Evolutionary conservation across 2,888 invertebrate species (phyloP), one percentile per base, ranked within the genome.

Genomic region (Hypena proboscidalis): DNA sequence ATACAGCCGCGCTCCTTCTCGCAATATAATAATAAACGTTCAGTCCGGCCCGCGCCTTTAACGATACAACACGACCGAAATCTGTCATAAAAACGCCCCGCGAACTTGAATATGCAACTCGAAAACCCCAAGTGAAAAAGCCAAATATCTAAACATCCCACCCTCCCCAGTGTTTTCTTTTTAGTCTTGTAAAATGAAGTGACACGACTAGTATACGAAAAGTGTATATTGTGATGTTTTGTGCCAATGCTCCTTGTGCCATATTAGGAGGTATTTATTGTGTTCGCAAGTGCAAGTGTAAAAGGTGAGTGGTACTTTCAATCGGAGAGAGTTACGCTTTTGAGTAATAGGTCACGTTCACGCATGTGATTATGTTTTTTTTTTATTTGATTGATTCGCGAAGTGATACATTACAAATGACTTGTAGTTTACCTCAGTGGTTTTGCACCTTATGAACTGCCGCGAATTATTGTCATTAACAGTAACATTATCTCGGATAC

Each of bases 221-320:
- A 76, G 86, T 85, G 87, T 77, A 79, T 77, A 82, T 76, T 89
- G 89, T 89, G 86, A 89, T 89, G 89, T 84, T 80, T 81, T 80
- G 90, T 88, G 89, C 79, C 76, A 83, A 78, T 54, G 59, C 70
- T 70, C 67, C 66, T 68, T 74, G 85, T 88, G 86, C 80, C 84
- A 84, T 84, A 83, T 65, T 77, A 75, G 77, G 81, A 75, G 68
- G 75, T 74, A 72, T 50, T 50, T 45, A 66, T 62, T 68, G 67
- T 78, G 67, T 74, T 59, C 70, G 54, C 61, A 58, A 63, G 69
- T 73, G 70, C 67, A 65, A 67, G 74, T 67, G 65, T 58, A 68
- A 72, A 76, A 86, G 81, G 88, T 88, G 67, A 74, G 87, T 66
- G 35, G 31, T 43, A 46, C 44, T 39, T 37, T 27, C 40, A 39